phyloP scores from a whole-genome alignment of 1,140 invertebrate species.

The Drosophila tsacasi region DNA sequence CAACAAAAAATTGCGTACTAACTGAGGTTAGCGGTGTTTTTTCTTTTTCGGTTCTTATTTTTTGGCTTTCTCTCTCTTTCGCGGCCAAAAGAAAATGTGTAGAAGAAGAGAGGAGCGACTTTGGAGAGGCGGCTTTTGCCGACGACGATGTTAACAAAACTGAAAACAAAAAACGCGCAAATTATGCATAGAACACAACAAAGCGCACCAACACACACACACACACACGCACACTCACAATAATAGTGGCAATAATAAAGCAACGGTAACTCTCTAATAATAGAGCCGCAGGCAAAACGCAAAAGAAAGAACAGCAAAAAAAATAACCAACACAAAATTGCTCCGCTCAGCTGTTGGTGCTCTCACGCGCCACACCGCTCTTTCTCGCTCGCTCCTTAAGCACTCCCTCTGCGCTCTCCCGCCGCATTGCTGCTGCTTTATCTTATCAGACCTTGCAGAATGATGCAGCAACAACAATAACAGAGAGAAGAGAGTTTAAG shows the following conservation, averaged over 20 bases:
- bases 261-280: conserved; percentile 82
- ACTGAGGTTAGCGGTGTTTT: conserved; percentile 59
- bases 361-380: conserved; percentile 38
- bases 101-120: conserved; percentile 38
- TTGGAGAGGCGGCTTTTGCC: conserved; percentile 67
- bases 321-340: conserved; percentile 16
- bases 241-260: conserved; percentile 77
- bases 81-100: background rate
- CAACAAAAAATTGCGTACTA: conserved; percentile 63
- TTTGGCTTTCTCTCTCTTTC: conserved; percentile 49
- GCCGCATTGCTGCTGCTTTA: conserved; percentile 24
- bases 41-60: conserved; percentile 31
- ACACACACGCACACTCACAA: conserved; percentile 20
- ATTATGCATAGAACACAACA: conserved; percentile 79
- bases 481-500: background rate
- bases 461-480: conserved; percentile 18
- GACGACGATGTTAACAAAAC: conserved; percentile 79
- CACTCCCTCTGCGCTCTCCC: conserved; percentile 10
- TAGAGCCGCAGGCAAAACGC: conserved; percentile 56
- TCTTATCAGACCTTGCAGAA: conserved; percentile 37
- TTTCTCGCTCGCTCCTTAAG: conserved; percentile 5
- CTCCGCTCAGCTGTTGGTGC: conserved; percentile 43
- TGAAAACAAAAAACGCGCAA: conserved; percentile 80
- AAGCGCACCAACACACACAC: conserved; percentile 7
- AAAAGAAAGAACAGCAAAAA: conserved; percentile 30